Evolutionary conservation across 2,888 invertebrate genomes (phyloP).

Genomic region (Cantharis nigra): DNA sequence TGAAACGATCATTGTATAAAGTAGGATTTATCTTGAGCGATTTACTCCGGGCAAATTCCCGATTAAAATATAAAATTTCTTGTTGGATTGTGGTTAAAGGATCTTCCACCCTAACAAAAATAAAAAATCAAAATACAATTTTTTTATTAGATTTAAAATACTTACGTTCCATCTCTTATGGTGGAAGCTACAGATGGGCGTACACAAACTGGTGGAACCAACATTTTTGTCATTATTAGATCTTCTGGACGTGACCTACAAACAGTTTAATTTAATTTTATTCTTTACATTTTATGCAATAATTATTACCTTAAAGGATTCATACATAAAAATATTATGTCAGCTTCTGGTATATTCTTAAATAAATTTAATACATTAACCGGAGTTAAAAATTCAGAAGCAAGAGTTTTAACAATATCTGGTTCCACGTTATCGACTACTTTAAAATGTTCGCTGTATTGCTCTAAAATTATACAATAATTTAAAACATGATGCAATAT

Average conservation of each 20-base stretch:
- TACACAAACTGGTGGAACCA: constrained; percentile 97
- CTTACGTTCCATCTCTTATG: constrained; percentile 90
- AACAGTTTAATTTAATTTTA: background rate
- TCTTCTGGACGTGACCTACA: constrained; percentile 76
- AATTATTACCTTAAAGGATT: constrained; percentile 47
- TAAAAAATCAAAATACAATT: background rate
- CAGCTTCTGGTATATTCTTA: constrained; percentile 73
- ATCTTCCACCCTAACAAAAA: constrained; percentile 78
- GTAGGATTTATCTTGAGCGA: constrained; percentile 88
- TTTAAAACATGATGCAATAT: background rate
- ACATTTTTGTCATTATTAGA: constrained; percentile 87
- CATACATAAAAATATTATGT: constrained; percentile 59
- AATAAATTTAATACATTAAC: constrained; percentile 80
- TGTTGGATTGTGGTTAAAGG: constrained; percentile 93
- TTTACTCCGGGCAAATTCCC: constrained; percentile 61
- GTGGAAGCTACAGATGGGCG: constrained; percentile 96
- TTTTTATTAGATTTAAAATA: constrained; percentile 35
- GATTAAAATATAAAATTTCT: background rate
- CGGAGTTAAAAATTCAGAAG: constrained; percentile 68
- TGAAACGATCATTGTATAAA: constrained; percentile 95
- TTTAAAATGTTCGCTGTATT: background rate
- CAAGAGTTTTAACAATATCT: background rate
- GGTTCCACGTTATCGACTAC: background rate
- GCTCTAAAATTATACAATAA: background rate
- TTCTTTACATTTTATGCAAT: background rate